Evolutionary conservation across 53 echinoderm and acorn worm genomes (phyloP), one percentile per base, ranked within the genome.

Genomic region (Paelopatides confundens): DNA sequence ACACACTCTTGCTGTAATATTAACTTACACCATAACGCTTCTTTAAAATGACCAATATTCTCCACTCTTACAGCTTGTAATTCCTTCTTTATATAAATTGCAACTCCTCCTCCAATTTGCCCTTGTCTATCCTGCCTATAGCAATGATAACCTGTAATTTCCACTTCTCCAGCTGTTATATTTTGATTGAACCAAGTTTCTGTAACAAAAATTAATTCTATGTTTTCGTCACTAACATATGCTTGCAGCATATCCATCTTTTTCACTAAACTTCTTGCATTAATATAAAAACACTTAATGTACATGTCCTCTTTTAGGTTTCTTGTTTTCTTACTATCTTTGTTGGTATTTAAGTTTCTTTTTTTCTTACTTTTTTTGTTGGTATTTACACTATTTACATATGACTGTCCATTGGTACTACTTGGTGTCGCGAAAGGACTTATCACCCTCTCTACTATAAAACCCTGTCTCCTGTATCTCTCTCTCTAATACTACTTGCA

Each of bases 91-190:
- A 81, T n/a, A n/a, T 81, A 81, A 53, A 81, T 81, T 2, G 81
- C 81, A 28, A 81, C 81, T 14, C 81, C 79, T 39, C 79, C 81
- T 81, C 81, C 81, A 49, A 81, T 81, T 35, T 32, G 50, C 2
- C 51, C 24, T 81, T 49, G 4, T 81, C 81, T 49, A 32, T 81
- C 54, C 15, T n/a, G 31, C n/a, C 81, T 81, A n/a, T 52, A 81
- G 31, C 81, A 81, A 3, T 81, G 0, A 30, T 51, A 81, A 21
- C 53, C 81, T 29, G 5, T n/a, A 51, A 51, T 81, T 29, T 9
- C 51, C n/a, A 81, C 81, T 30, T 81, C 53, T n/a, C 81, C 81
- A 81, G 50, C 81, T 28, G 58, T 52, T 51, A 81, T 81, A 81
- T 53, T 54, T 30, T 81, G 52, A 52, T 52, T 52, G 15, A 49